Evolutionary conservation across 2,113 vertebrate genomes (phyloP).

Genomic region (Tyrannus savana): DNA sequence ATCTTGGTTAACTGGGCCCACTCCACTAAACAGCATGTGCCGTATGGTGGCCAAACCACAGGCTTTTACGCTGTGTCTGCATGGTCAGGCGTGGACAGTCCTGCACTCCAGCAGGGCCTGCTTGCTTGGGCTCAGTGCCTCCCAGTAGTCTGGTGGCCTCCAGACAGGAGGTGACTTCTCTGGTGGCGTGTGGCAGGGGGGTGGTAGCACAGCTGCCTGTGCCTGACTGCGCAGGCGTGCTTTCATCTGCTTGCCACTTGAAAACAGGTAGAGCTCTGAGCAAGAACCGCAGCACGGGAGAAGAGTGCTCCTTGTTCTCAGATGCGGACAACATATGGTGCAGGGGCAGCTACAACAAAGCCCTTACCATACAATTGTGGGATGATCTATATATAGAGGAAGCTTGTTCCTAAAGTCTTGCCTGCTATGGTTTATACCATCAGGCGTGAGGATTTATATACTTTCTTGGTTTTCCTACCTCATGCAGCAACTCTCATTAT

Average conservation of each 20-base stretch:
- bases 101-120: neutral
- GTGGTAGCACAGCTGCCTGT: neutral
- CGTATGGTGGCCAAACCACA: rapidly evolving
- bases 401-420: neutral
- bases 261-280: neutral
- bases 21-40: neutral
- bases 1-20: rapidly evolving
- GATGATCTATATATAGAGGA: neutral
- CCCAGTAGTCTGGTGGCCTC: neutral
- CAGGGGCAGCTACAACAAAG: neutral
- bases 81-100: neutral
- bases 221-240: rapidly evolving
- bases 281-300: rapidly evolving
- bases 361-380: neutral
- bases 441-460: neutral
- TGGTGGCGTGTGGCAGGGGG: neutral
- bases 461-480: neutral
- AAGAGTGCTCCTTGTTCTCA: neutral
- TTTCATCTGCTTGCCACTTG: neutral
- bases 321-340: neutral
- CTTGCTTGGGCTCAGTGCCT: neutral
- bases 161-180: neutral
- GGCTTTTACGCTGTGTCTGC: neutral
- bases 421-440: neutral
- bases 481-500: neutral